A percentile compares a stretch with the other conserved stretches of the same genome.
phyloP scores from a whole-genome alignment of 2,888 invertebrate genomes.

The Strigamia transsilvanica region DNA sequence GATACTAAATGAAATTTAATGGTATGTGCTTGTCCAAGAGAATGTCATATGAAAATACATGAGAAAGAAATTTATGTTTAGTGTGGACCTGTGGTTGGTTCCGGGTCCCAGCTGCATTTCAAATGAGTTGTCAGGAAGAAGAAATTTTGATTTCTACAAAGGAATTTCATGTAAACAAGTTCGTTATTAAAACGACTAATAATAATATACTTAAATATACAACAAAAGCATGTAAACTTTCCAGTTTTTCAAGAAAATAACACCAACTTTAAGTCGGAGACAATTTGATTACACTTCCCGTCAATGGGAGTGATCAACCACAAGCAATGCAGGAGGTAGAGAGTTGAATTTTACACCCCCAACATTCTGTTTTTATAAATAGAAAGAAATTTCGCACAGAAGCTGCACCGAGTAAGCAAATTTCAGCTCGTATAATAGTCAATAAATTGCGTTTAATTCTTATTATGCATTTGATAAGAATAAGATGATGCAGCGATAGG shows the following conservation, averaged over 20 bases:
- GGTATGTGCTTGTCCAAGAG: background rate
- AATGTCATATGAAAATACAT: constrained; percentile 1
- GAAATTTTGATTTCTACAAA: background rate
- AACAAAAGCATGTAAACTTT: background rate
- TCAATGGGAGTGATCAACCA: no score
- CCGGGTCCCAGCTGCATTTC: background rate
- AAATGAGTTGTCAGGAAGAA: constrained; percentile 2
- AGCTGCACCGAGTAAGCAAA: background rate
- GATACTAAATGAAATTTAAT: background rate
- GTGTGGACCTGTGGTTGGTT: background rate
- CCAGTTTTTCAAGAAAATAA: background rate
- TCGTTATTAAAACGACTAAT: background rate
- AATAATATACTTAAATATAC: no score
- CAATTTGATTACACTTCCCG: background rate
- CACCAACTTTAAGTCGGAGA: background rate
- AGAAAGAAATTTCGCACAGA: background rate
- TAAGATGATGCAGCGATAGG: background rate
- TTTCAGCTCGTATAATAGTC: no score
- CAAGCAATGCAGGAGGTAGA: background rate
- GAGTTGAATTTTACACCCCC: background rate
- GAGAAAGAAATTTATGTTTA: background rate
- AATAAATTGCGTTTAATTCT: background rate
- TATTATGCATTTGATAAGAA: background rate
- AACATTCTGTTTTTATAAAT: background rate
- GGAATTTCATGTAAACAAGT: constrained; percentile 6